Conservation (phyloP, 2,113 vertebrate species). For the Menidia beryllina region DNA sequence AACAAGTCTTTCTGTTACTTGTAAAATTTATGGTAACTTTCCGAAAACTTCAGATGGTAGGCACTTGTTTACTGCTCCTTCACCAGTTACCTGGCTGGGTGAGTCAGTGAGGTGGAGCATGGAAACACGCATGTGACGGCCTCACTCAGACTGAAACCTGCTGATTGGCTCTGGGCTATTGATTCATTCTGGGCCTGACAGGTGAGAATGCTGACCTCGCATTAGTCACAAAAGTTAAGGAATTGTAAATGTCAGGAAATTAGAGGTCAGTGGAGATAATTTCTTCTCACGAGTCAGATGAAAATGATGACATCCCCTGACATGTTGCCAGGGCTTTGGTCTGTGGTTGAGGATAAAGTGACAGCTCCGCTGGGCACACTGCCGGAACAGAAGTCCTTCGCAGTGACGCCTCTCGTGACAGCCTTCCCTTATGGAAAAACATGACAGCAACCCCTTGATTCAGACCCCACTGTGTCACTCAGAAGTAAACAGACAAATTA, state of each 20-base stretch:
- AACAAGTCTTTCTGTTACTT: not conserved
- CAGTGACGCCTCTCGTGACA: slow-evolving; percentile 89
- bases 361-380: slow-evolving; percentile 89
- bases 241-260: slow-evolving; percentile 95
- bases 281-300: slow-evolving; percentile 88
- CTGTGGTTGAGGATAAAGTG: slow-evolving; percentile 86
- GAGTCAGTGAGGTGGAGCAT: slow-evolving; percentile 58
- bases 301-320: slow-evolving; percentile 88
- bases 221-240: slow-evolving; percentile 91
- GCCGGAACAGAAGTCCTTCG: slow-evolving; percentile 88
- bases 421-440: slow-evolving; percentile 88
- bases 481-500: slow-evolving; percentile 90
- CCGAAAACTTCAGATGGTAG: not conserved
- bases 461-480: slow-evolving; percentile 85
- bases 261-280: slow-evolving; percentile 91
- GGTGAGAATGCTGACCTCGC: slow-evolving; percentile 85
- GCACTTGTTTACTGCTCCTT: slow-evolving; percentile 15
- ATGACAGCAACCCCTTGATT: slow-evolving; percentile 88
- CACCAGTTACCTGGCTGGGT: slow-evolving; percentile 10
- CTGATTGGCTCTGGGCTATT: slow-evolving; percentile 86
- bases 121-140: slow-evolving; percentile 49
- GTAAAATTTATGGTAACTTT: not conserved
- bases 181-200: slow-evolving; percentile 89
- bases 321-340: slow-evolving; percentile 83
- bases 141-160: slow-evolving; percentile 70